phyloP scores from a whole-genome alignment of 2,797 vertebrate species.

The Ctenochaetus hawaiiensis region DNA sequence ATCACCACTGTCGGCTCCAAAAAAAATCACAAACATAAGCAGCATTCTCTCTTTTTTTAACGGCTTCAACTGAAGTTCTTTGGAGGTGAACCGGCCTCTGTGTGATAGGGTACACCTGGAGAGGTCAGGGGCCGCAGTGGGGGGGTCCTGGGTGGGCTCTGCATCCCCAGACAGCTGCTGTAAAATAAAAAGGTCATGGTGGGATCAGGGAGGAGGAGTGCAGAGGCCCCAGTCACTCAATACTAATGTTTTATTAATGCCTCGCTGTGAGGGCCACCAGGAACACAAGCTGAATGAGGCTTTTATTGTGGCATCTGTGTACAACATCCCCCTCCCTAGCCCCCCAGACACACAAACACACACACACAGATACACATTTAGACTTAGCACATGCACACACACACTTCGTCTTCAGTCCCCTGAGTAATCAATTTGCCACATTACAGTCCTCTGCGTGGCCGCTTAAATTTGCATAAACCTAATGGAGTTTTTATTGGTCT shows the following conservation, averaged over 20 bases:
- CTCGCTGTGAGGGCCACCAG: conserved; percentile 79
- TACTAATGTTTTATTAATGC: conserved; percentile 91
- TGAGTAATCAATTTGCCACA: conserved; percentile 81
- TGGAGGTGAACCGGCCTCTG: conserved; percentile 41
- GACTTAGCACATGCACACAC: conserved; percentile 69
- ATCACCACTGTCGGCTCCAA: not conserved
- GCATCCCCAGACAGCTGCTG: conserved; percentile 79
- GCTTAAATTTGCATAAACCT: conserved; percentile 84
- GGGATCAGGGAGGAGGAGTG: conserved; percentile 67
- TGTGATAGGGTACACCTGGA: conserved; percentile 78
- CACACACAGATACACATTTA: conserved; percentile 49
- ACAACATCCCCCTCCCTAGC: conserved; percentile 51
- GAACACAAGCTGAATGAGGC: conserved; percentile 78
- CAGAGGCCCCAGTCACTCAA: conserved; percentile 77
- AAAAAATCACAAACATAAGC: conserved; percentile 36
- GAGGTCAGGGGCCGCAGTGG: conserved; percentile 63
- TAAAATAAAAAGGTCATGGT: conserved; percentile 75
- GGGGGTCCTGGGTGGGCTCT: conserved; percentile 43
- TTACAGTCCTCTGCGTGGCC: conserved; percentile 68
- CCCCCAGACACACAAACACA: conserved; percentile 58
- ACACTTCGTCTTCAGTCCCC: conserved; percentile 69
- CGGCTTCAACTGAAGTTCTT: conserved; percentile 41
- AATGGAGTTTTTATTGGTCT: conserved; percentile 84
- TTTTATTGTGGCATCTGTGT: conserved; percentile 87
- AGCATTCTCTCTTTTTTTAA: conserved; percentile 46